These are phyloP conservation scores for Anthoptus insignis DNA, from an alignment of 2,888 invertebrate genomes.

Conservation along the genomic window DNA sequence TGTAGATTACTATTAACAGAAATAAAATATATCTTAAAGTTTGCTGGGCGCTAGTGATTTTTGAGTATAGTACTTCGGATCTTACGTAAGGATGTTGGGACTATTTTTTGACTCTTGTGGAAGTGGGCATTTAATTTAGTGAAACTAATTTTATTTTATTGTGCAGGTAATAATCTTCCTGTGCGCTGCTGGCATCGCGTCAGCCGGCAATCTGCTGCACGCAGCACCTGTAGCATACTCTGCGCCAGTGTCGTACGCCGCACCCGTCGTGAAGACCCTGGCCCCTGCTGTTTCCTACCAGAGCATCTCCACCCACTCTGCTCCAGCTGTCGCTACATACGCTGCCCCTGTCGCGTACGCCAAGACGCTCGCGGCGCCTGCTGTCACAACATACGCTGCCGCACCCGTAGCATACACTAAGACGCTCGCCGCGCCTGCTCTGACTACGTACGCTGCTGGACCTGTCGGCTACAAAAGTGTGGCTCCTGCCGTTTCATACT, in stretches of 20 bases:
- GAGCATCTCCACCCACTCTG: slow-evolving; percentile 37
- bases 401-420: slow-evolving; percentile 53
- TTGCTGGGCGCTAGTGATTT: too few relatives aligned
- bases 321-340: slow-evolving; percentile 53
- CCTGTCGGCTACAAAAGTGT: slow-evolving; percentile 21
- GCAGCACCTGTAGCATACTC: slow-evolving; percentile 68
- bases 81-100: too few relatives aligned
- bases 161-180: slow-evolving; percentile 84
- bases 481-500: slow-evolving; percentile 22
- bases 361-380: slow-evolving; percentile 51
- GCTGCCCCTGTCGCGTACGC: slow-evolving; percentile 59
- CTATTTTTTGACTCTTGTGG: too few relatives aligned
- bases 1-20: too few relatives aligned
- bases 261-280: slow-evolving; percentile 31
- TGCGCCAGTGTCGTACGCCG: slow-evolving; percentile 52
- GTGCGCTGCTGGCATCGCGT: slow-evolving; percentile 87
- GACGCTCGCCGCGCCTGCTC: slow-evolving; percentile 52
- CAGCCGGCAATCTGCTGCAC: slow-evolving; percentile 86
- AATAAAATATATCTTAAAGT: too few relatives aligned
- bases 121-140: too few relatives aligned
- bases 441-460: slow-evolving; percentile 39
- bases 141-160: not conserved
- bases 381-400: slow-evolving; percentile 57
- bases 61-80: too few relatives aligned
- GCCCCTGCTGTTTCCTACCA: slow-evolving; percentile 47